Evolutionary conservation across 1,140 invertebrate genomes (phyloP), one percentile per base, ranked within the genome.

Genomic region (Drosophila sp.): DNA sequence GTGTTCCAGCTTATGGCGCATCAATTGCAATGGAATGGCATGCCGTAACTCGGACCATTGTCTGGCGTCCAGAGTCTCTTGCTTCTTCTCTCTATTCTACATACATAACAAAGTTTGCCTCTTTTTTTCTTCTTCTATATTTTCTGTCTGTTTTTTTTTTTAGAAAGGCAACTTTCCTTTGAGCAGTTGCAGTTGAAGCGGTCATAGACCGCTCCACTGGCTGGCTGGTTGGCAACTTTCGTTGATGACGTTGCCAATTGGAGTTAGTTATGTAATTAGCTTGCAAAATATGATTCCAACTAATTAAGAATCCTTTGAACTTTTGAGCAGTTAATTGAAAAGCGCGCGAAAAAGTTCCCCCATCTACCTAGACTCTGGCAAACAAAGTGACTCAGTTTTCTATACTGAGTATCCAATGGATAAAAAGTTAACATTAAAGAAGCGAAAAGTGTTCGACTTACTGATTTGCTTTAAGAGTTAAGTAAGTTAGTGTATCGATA

Each of bases 81-180:
- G 17, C 30, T 35, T 30, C 60, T 60, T 60, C 38, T 17, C 50
- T 69, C 66, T 76, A 86, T 86, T 86, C 83, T 86, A 86, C 83
- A 86, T 86, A 86, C 79, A 86, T 87, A 87, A 74, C 83, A 56
- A 62, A 57, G 29, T 74, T 77, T 70, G 32, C 33, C 5, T 32
- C 17, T 23, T 29, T 38, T 60, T 30, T 38, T 38, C 11, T 40
- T 60, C 2, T 35, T 40, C 11, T 11, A 11, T 32, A 38, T 27
- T 27, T 57, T 7, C 23, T 35, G 2, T 32, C 30, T 47, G 66
- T 76, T 70, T 57, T 57, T 38, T 35, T 68, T 76, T 77, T 78
- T 87, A 87, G 83, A 86, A 86, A 86, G 83, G 83, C 70, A 86
- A 85, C 82, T 85, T 85, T 85, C 83, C 70, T 82, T 85, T 68